Evolutionary conservation across 2,113 vertebrate species (phyloP), one percentile per base, ranked within the genome.

Genomic region (Fulica atra): DNA sequence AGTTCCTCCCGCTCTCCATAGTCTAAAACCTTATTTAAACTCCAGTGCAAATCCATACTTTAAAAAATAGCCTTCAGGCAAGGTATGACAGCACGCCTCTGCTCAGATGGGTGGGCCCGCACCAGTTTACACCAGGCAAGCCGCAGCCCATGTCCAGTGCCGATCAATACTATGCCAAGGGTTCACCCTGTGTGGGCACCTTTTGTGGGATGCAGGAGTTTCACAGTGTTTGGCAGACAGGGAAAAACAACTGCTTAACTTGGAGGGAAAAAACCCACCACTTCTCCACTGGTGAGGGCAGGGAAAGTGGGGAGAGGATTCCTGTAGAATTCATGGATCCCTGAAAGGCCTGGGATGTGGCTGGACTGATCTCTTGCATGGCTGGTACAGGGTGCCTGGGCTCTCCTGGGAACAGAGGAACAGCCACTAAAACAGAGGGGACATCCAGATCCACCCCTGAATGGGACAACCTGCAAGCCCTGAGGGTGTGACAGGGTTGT

Each of bases 161-260:
- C 0, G 2, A 31, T 13, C 16, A 16, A 7, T 26, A 29, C 18
- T 35, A 16, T 3, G 11, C 31, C 60, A 56, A 51, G 24, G 20
- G 11, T 36, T 76, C 14, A 20, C 19, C 65, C 38, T 64, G 16
- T 1, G 0, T 23, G 8, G 31, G 18, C 35, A 38, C n/a, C 7
- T 71, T 81, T 18, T 44, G 44, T 16, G 40, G 38, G 31, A 23
- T 5, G 3, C 4, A 2, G 19, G 57, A 46, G 7, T 3, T 35
- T 64, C 63, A 35, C 2, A 3, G 56, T 8, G 1, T 35, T 64
- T 54, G 44, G 17, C 1, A 5, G 26, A 35, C 1, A 2, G 9
- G 33, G 36, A 4, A n/a, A 81, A 91, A 73, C 0, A 7, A 12
- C 11, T 16, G n/a, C 23, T 68, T n/a, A 54, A 57, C 25, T 61